Conservation (phyloP, 2,113 vertebrate genomes). For the Vulpes vulpes region DNA sequence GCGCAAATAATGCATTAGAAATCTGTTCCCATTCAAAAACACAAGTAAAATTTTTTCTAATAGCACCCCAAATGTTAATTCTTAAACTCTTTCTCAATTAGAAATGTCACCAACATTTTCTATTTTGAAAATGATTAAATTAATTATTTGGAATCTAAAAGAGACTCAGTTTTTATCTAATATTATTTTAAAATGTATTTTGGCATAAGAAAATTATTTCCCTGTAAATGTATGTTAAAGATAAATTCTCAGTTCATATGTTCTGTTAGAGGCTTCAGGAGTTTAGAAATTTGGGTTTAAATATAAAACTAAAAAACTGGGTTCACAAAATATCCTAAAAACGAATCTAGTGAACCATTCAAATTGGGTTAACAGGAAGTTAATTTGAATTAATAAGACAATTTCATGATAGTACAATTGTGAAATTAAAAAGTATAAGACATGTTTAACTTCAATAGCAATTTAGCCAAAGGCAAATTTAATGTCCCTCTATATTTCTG, state of each 20-base stretch:
- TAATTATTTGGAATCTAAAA: constrained; percentile 51
- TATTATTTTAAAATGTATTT: background rate
- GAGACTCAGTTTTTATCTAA: background rate
- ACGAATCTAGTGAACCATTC: background rate
- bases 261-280: background rate
- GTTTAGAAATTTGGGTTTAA: background rate
- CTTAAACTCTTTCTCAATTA: constrained; percentile 51
- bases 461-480: background rate
- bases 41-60: constrained; percentile 61
- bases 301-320: background rate
- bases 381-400: constrained; percentile 45
- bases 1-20: constrained; percentile 65
- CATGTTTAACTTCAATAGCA: background rate
- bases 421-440: background rate
- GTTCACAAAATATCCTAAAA: background rate
- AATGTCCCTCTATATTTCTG: background rate
- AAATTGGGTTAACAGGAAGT: background rate
- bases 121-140: constrained; percentile 21
- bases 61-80: constrained; percentile 63
- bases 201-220: background rate
- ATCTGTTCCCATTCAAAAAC: constrained; percentile 66
- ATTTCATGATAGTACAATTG: background rate
- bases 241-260: background rate
- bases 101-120: constrained; percentile 11
- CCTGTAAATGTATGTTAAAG: background rate